Evolutionary conservation across 2,888 invertebrate genomes (phyloP).

Genomic region (Criorhina ranunculi): DNA sequence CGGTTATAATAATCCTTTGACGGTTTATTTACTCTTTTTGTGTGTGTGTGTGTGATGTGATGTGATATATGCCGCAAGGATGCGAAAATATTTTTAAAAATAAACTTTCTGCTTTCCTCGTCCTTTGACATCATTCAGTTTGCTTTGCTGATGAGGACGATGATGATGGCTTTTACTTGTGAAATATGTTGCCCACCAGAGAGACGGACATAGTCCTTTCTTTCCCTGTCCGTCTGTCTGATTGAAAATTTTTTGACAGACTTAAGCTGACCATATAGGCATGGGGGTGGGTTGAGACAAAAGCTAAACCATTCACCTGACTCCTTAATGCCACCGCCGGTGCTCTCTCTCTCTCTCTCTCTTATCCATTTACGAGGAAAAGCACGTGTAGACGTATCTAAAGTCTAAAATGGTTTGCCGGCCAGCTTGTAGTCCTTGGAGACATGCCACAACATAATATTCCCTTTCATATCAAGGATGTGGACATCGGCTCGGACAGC

Average conservation of each 20-base stretch:
- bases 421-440: slow-evolving; percentile 67
- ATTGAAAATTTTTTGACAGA: slow-evolving; percentile 71
- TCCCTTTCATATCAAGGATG: slow-evolving; percentile 75
- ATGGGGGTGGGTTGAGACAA: not conserved
- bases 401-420: slow-evolving; percentile 18
- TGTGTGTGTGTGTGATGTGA: too few relatives aligned
- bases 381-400: slow-evolving; percentile 39
- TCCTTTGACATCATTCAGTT: slow-evolving; percentile 11
- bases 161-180: slow-evolving; percentile 12
- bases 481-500: slow-evolving; percentile 80
- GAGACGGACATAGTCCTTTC: not conserved
- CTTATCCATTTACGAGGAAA: not conserved
- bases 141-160: slow-evolving; percentile 13
- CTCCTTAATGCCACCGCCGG: slow-evolving; percentile 39
- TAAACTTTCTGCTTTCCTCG: slow-evolving; percentile 10
- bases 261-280: slow-evolving; percentile 37
- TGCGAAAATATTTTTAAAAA: slow-evolving; percentile 30
- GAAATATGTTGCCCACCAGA: not conserved
- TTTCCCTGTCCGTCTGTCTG: slow-evolving; percentile 42
- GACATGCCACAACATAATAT: slow-evolving; percentile 75
- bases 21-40: slow-evolving; percentile 66
- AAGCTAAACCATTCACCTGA: slow-evolving; percentile 51
- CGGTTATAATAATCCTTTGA: slow-evolving; percentile 72
- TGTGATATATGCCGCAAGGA: slow-evolving; percentile 48
- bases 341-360: too few relatives aligned